Percentiles rank a stretch among this genome's conserved stretches.
Conservation (phyloP, 2,888 invertebrate species). For the Herminia tarsipennalis region DNA sequence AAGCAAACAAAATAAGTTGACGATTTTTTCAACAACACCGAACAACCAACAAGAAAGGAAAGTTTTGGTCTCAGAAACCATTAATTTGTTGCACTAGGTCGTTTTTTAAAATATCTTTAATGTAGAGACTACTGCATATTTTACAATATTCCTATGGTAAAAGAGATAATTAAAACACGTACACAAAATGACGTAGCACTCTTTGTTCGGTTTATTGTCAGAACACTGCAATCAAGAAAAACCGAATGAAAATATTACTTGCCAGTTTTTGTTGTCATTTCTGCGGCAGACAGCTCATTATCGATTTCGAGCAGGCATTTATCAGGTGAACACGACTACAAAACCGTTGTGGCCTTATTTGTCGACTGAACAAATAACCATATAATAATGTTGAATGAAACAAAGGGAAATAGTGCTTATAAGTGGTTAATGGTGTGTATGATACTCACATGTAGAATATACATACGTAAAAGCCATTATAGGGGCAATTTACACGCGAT, state of each 20-base stretch:
- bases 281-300: constrained; percentile 10
- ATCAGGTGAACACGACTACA: neutral
- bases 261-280: constrained; percentile 18
- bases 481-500: constrained; percentile 33
- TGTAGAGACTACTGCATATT: too few relatives aligned
- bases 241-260: constrained; percentile 16
- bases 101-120: too few relatives aligned
- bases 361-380: neutral
- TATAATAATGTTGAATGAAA: constrained; percentile 5
- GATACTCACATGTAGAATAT: constrained; percentile 7
- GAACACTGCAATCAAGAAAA: constrained; percentile 17
- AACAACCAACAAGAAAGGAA: too few relatives aligned
- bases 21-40: too few relatives aligned
- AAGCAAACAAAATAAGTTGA: too few relatives aligned
- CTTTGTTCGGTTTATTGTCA: constrained; percentile 20
- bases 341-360: neutral
- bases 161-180: neutral
- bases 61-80: too few relatives aligned
- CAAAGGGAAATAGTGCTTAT: constrained; percentile 10
- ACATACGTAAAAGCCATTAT: constrained; percentile 28
- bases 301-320: constrained; percentile 2
- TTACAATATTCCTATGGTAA: too few relatives aligned
- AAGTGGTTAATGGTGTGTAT: constrained; percentile 17
- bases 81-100: too few relatives aligned
- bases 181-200: constrained; percentile 17